Evolutionary conservation across 2,797 vertebrate genomes (phyloP), one percentile per base, ranked within the genome.

Genomic region (Acipenser ruthenus): DNA sequence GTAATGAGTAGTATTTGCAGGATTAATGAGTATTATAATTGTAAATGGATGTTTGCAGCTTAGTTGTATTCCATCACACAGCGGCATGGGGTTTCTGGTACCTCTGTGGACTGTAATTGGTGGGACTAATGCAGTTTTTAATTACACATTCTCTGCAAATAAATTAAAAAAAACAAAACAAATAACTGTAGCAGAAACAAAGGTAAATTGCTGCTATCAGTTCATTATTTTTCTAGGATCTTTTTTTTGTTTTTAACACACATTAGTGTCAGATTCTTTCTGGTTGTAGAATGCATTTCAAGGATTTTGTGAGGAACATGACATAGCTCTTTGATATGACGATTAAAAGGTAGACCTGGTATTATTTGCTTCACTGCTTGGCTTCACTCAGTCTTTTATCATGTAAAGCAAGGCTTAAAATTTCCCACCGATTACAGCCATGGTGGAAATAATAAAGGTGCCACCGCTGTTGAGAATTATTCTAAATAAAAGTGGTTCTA

Each of bases 1-100:
- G 78, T 95, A 95, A 96, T 93, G 93, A 93, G 93, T 93, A 93
- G 92, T 93, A 93, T 94, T 96, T 94, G 90, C 91, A 93, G 94
- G 93, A 98, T 98, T 94, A 96, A 97, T 95, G 93, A 95, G 90
- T 88, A 91, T 93, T 92, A 89, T 88, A 93, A 93, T 88, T 87
- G 92, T 91, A 92, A 94, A 95, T 93, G 94, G 94, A 92, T 95
- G 91, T 93, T 94, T 88, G 92, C 86, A 87, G 88, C 88, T 82
- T 88, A 86, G 83, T 92, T 92, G 88, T 90, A 91, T 93, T 97
- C 92, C 92, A 95, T 96, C 94, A 94, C 85, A 77, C 67, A 84
- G 90, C 90, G 91, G 90, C 89, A 83, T 88, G 88, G 86, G 88
- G 86, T 88, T 88, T 89, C 86, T 88, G 83, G 90, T 91, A 92